Base-by-base conservation (phyloP, 64 coral and sea anemone genomes). In the Montipora capricornis region DNA sequence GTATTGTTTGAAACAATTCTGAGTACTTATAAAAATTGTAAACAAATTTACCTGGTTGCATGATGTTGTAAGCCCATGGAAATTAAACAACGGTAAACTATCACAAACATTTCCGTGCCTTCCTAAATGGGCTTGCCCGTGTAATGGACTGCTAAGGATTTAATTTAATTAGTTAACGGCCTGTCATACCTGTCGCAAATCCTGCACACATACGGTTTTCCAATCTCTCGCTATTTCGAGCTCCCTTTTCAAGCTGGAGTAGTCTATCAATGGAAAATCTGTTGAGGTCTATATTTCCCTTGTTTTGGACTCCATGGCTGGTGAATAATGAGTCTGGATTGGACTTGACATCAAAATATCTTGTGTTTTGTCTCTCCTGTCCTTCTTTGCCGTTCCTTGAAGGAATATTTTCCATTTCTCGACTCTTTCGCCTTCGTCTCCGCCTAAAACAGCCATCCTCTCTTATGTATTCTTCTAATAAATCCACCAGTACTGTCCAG, bases 391-490 rank as follows among this genome's bases (percentile, higher is more conserved):
- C 4, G 14, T 64, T 12, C 57, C 3, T 60, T 45, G 12, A 66
- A 9, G 60, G 8, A 37, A 6, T 44, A 15, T 71, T 86, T 51
- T n/a, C 86, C 88, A 22, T 98, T 45, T 76, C 79, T 90, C 94
- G 94, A 17, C 89, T 92, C 57, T 96, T 88, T 76, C 98, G 75
- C 78, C 93, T 83, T 76, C 98, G 29, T 74, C 98, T 91, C 68
- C 95, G 70, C 75, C 95, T 96, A 51, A 99, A 99, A 77, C 87
- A 89, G 4, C 98, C 98, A 44, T 99, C 98, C 2, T 90, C 85
- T 52, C 91, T 61, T 47, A 99, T 64, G 24, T 99, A 99, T 57
- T 99, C 98, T 81, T 95, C 88, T 20, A 99, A 77, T 12, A 93
- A 95, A 87, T 93, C 82, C 13, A 86, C 19, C 45, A 86, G 92